A percentile compares a stretch with the other conserved stretches of the same genome.
Evolutionary conservation across 2,888 invertebrate species (phyloP).

Genomic region (Caenorhabditis drosophilae): DNA sequence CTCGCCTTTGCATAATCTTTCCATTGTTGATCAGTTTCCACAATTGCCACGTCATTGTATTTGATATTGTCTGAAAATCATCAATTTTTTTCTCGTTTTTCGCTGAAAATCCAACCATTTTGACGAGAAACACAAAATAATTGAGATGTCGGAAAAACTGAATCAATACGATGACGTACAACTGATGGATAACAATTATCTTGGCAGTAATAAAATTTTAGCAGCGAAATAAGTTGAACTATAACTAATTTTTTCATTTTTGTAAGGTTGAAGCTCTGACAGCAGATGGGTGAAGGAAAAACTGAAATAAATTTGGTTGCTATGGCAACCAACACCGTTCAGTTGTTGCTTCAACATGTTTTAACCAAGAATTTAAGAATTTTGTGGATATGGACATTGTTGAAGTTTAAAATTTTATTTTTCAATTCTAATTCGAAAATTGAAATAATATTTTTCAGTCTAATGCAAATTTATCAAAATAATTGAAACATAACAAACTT

Average conservation of each 20-base stretch:
- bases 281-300: no score
- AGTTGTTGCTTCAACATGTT: no score
- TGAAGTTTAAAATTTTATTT: no score
- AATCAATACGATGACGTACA: constrained; percentile 30
- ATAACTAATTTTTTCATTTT: constrained; percentile 1
- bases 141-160: constrained; percentile 20
- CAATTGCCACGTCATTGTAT: constrained; percentile 14
- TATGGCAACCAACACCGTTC: neutral
- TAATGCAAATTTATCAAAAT: no score
- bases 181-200: constrained; percentile 33
- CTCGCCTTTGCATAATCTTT: constrained; percentile 10
- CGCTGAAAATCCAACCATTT: no score
- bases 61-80: constrained; percentile 14
- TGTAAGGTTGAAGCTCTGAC: neutral
- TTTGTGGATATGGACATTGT: no score
- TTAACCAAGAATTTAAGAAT: no score
- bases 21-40: constrained; percentile 22
- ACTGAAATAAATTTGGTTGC: no score
- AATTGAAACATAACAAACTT: no score
- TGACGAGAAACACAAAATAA: constrained; percentile 23
- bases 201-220: neutral
- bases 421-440: no score
- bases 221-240: neutral
- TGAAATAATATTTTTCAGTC: no score
- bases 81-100: no score